Percentiles rank a stretch among this genome's conserved stretches.
These are phyloP conservation scores for Babylonia areolata DNA, from an alignment of 1,140 invertebrate genomes.

Conservation along the genomic window DNA sequence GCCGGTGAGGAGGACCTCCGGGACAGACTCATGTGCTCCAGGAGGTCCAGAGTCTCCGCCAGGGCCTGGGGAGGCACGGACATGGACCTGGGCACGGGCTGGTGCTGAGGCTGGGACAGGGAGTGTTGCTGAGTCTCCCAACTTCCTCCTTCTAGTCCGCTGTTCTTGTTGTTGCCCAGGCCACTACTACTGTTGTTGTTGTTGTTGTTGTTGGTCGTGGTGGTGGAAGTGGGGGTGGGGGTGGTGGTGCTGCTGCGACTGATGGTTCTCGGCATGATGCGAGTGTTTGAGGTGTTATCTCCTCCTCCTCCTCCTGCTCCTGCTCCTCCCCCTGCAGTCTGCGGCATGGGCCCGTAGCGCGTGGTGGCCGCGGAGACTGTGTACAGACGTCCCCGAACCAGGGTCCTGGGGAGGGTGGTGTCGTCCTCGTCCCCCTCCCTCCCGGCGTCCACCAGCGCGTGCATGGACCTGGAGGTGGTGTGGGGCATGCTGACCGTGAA, in stretches of 20 bases:
- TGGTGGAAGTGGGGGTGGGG: not conserved
- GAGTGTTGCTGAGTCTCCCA: too few species aligned
- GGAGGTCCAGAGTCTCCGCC: not conserved
- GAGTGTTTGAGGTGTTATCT: not conserved
- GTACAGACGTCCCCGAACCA: not conserved
- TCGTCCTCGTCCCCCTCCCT: not conserved
- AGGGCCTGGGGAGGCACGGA: not conserved
- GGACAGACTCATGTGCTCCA: slow-evolving; percentile 5
- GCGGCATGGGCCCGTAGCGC: not conserved
- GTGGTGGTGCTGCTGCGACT: not conserved
- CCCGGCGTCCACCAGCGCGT: not conserved
- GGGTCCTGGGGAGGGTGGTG: not conserved
- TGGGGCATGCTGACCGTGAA: not conserved
- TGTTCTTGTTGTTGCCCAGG: slow-evolving; percentile 1
- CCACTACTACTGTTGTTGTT: not conserved
- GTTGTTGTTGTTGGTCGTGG: not conserved
- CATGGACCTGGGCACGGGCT: not conserved
- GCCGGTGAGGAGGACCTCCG: not conserved
- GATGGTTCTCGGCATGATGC: not conserved
- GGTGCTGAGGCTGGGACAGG: not conserved
- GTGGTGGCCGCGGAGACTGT: not conserved
- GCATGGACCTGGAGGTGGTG: not conserved
- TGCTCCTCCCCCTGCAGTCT: too few species aligned
- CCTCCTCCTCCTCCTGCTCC: not conserved
- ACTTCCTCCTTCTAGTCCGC: not conserved